Percentiles rank a stretch among this genome's conserved stretches.
Evolutionary conservation across 2,888 invertebrate species (phyloP).

Genomic region (Cancer borealis): DNA sequence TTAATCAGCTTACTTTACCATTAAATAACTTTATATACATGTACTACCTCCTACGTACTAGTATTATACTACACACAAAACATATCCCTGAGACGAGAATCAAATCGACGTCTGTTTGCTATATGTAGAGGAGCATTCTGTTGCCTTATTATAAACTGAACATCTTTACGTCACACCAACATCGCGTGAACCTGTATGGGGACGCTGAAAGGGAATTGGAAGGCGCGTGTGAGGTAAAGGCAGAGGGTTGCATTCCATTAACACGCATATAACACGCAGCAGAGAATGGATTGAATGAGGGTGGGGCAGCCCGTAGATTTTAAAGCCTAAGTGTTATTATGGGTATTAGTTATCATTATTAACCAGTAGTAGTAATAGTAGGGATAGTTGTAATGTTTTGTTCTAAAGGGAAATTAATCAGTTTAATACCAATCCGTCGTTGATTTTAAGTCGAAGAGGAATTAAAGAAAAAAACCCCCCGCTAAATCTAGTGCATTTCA

Average conservation of each 20-base stretch:
- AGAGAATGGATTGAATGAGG: neutral
- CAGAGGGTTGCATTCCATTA: slow-evolving; percentile 8
- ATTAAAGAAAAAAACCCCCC: neutral
- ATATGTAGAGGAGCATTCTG: neutral
- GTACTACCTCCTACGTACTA: neutral
- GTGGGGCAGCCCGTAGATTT: neutral
- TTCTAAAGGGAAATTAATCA: neutral
- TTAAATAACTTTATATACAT: neutral
- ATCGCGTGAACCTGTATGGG: neutral
- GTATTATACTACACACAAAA: neutral
- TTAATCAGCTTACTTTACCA: slow-evolving; percentile 29
- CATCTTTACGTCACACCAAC: neutral
- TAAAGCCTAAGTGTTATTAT: neutral
- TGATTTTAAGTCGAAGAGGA: neutral
- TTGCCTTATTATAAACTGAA: neutral
- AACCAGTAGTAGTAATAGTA: neutral
- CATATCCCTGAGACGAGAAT: neutral
- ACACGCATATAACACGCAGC: neutral
- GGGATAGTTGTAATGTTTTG: neutral
- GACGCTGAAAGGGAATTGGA: neutral
- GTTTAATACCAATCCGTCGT: neutral
- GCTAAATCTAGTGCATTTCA: neutral
- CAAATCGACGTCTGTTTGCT: neutral
- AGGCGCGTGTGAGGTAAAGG: neutral
- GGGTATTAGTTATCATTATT: neutral